Evolutionary conservation across 2,888 invertebrate species (phyloP).

Genomic region (Galerucella nymphaeae): DNA sequence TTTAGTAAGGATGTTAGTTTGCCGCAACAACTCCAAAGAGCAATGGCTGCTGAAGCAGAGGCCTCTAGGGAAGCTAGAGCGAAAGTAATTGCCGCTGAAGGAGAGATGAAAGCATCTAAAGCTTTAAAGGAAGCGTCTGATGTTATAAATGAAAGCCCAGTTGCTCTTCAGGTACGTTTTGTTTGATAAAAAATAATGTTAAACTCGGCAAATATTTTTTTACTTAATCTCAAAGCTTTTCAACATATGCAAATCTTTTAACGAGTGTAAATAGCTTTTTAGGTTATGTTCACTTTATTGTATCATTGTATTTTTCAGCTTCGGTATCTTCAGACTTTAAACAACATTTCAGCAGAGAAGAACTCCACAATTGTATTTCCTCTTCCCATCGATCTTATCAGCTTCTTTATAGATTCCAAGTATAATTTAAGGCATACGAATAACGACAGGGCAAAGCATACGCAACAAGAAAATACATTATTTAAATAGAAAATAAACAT

Average conservation of each 20-base stretch:
- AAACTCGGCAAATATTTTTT: not conserved
- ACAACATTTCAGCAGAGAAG: slow-evolving; percentile 92
- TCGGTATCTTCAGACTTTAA: slow-evolving; percentile 90
- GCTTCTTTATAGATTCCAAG: slow-evolving; percentile 27
- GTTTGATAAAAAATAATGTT: not conserved
- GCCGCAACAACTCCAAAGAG: slow-evolving; percentile 80
- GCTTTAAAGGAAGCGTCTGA: slow-evolving; percentile 89
- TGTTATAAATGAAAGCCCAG: slow-evolving; percentile 85
- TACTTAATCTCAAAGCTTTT: not conserved
- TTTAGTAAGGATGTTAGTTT: slow-evolving; percentile 82
- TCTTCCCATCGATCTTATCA: slow-evolving; percentile 84
- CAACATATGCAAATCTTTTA: too few species aligned
- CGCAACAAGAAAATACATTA: not conserved
- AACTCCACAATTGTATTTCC: slow-evolving; percentile 96
- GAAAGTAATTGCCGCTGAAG: slow-evolving; percentile 86
- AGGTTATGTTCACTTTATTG: not conserved
- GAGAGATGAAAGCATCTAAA: slow-evolving; percentile 87
- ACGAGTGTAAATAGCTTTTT: too few species aligned
- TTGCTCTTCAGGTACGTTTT: slow-evolving; percentile 75
- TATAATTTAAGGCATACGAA: not conserved
- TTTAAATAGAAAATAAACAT: not conserved
- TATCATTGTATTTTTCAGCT: slow-evolving; percentile 68
- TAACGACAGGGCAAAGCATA: not conserved
- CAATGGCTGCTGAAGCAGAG: slow-evolving; percentile 87
- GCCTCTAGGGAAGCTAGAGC: slow-evolving; percentile 83